Conservation (phyloP, 2,888 invertebrate genomes). For the Polia nebulosa region DNA sequence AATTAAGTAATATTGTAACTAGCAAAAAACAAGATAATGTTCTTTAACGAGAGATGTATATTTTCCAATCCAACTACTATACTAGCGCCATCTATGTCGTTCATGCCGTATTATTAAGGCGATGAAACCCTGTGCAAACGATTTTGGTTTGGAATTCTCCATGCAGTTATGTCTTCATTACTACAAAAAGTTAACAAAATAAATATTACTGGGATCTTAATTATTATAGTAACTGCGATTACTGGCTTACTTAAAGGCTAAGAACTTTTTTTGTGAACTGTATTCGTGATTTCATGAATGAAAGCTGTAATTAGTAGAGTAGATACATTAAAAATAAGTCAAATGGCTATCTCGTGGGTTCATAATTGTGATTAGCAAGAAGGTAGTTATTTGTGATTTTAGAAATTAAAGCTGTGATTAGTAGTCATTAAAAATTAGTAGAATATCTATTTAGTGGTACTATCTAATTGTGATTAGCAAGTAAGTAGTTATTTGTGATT, state of each 20-base stretch:
- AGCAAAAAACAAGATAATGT: too few species aligned
- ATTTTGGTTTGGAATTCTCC: too few species aligned
- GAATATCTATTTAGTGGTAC: slow-evolving; percentile 36
- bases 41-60: too few species aligned
- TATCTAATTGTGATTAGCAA: slow-evolving; percentile 36
- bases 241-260: slow-evolving; percentile 27
- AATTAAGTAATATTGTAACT: too few species aligned
- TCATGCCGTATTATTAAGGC: too few species aligned
- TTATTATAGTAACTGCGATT: slow-evolving; percentile 42
- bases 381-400: slow-evolving; percentile 35
- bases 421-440: slow-evolving; percentile 33
- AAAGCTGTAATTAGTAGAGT: slow-evolving; percentile 38
- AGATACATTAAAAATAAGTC: slow-evolving; percentile 31
- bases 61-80: too few species aligned
- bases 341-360: slow-evolving; percentile 33
- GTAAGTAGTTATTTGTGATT: slow-evolving; percentile 17
- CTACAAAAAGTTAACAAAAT: slow-evolving; percentile 42
- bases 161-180: too few species aligned
- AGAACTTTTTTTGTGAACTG: slow-evolving; percentile 21
- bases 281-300: slow-evolving; percentile 34
- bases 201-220: slow-evolving; percentile 44
- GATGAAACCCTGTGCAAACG: too few species aligned
- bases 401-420: slow-evolving; percentile 34
- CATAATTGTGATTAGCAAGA: slow-evolving; percentile 24
- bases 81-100: too few species aligned